Evolutionary conservation across 2,113 vertebrate genomes (phyloP).

Genomic region (Eurypyga helias): DNA sequence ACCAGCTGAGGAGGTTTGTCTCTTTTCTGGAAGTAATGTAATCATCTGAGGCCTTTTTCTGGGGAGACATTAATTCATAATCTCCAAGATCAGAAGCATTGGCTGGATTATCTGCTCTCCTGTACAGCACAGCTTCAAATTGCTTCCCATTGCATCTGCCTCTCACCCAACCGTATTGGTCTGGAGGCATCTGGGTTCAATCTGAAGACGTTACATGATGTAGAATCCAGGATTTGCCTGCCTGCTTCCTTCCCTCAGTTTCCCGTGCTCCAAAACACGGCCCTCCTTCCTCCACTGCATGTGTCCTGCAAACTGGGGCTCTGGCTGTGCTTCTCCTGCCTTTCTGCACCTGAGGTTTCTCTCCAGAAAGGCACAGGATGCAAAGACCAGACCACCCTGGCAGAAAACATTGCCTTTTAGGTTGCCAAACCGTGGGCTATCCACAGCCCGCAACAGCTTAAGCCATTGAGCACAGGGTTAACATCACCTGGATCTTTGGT

Average conservation of each 20-base stretch:
- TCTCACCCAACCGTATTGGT: rapidly evolving
- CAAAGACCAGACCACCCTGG: neutral
- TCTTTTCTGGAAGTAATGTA: neutral
- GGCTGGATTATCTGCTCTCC: neutral
- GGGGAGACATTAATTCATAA: neutral
- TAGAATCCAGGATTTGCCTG: neutral
- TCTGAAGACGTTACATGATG: neutral
- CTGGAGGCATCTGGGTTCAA: neutral
- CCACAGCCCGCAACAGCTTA: neutral
- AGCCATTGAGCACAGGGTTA: rapidly evolving
- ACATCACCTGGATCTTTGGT: neutral
- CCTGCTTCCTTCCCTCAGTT: rapidly evolving
- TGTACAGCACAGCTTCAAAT: neutral
- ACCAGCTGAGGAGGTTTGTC: neutral
- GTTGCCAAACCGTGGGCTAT: neutral
- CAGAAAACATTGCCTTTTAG: neutral
- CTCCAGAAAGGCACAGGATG: neutral
- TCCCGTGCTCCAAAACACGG: neutral
- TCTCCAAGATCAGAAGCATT: neutral
- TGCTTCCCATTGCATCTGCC: neutral
- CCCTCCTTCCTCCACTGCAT: neutral
- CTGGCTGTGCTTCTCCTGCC: rapidly evolving
- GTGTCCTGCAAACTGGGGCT: neutral
- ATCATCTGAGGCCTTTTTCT: neutral
- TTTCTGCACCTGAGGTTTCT: neutral